Base-by-base conservation (phyloP, 2,888 invertebrate genomes). In the Drosophila helvetica region DNA sequence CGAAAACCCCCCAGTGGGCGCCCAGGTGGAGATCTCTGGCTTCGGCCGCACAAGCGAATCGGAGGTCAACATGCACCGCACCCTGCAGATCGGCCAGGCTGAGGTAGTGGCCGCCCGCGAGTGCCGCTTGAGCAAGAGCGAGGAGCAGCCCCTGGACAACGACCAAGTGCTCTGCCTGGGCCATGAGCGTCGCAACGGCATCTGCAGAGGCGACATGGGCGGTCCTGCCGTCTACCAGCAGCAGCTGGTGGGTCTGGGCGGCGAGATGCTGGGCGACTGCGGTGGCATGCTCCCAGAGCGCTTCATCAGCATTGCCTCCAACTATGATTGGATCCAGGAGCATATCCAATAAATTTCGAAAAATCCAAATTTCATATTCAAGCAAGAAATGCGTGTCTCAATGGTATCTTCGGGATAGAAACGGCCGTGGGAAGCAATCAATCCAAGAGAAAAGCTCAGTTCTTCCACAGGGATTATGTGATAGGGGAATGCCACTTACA, bases 161-260 rank as follows among this genome's bases (percentile, higher is more conserved):
- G 60, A 78, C 2, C 86, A 89, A 65, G 71, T 89, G 1, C 62
- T 91, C 30, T 91, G 91, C 60, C 65, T 91, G 75, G 87, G 79
- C 1, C 90, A 90, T 60, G 45, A 51, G 4, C 74, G 77, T 10
- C 80, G 88, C 15, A 86, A 91, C 60, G 91, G 91, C 30, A 86
- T 87, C 47, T 91, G 91, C 65, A 45, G 77, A n/a, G 91, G 91
- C 10, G 91, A 91, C 48, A 83, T 88, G 15, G 91, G 91, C 9
- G 90, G 91, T n/a, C 91, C 91, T 1, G 90, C 90, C 18, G 86
- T 91, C 12, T 88, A 84, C 22, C 33, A 76, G 0, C 70, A 60
- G 0, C 50, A 77, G 27, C 74, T 91, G 19, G 86, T 90, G 8
- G 91, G 91, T 9, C 73, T 91, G 12, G 84, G 89, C 5, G 90